These are phyloP conservation scores for Rousettus madagascariensis DNA, from an alignment of 2,797 vertebrate species.

Conservation along the genomic window DNA sequence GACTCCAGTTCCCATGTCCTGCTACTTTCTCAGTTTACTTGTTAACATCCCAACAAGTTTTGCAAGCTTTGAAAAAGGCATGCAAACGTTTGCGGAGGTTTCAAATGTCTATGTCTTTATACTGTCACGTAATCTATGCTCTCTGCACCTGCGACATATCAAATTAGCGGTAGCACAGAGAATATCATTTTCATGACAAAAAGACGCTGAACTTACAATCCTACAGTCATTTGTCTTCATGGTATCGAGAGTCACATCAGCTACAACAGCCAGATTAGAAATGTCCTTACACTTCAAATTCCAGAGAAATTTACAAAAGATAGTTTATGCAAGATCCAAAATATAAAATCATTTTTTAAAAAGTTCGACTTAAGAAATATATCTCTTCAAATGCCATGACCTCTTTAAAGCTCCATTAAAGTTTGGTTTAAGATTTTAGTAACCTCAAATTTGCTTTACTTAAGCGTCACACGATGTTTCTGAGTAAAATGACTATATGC, in stretches of 20 bases:
- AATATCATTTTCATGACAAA: slow-evolving; percentile 31
- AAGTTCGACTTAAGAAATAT: background rate
- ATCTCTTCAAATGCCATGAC: background rate
- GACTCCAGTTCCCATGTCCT: background rate
- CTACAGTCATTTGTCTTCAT: background rate
- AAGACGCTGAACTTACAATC: background rate
- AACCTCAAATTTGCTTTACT: background rate
- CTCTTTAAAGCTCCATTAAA: background rate
- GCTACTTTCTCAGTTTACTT: slow-evolving; percentile 48
- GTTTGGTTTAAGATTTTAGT: slow-evolving; percentile 14
- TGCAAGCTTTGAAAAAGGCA: slow-evolving; percentile 48
- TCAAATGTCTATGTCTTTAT: slow-evolving; percentile 41
- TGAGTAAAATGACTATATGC: background rate
- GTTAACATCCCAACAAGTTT: slow-evolving; percentile 39
- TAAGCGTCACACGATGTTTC: background rate
- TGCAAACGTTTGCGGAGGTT: slow-evolving; percentile 10
- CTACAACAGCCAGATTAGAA: slow-evolving; percentile 25
- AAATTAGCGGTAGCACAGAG: background rate
- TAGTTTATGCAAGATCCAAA: slow-evolving; percentile 12
- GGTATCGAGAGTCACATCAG: background rate
- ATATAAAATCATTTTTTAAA: background rate
- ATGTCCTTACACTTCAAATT: background rate
- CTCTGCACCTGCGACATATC: slow-evolving; percentile 66
- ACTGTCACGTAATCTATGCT: background rate
- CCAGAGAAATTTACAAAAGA: background rate